phyloP scores from a whole-genome alignment of 1,140 invertebrate genomes.

The Periplaneta americana region DNA sequence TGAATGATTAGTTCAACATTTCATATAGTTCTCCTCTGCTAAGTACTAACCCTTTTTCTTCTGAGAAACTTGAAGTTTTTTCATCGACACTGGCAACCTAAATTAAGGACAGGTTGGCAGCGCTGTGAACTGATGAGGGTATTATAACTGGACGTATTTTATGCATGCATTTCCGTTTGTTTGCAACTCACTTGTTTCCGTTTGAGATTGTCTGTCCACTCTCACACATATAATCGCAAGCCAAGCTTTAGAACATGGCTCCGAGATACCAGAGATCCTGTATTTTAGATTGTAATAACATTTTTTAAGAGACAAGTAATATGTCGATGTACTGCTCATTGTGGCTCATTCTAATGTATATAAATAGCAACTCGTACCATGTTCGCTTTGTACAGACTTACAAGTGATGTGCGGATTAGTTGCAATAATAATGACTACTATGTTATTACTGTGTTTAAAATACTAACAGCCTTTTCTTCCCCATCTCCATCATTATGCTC shows the following conservation, averaged over 20 bases:
- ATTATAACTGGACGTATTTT: too few relatives aligned
- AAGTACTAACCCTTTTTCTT: too few relatives aligned
- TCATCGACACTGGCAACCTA: too few relatives aligned
- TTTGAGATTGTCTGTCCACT: neutral
- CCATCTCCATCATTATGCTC: too few relatives aligned
- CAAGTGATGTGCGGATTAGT: neutral
- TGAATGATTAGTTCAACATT: too few relatives aligned
- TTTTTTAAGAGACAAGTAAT: neutral
- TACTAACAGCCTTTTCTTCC: too few relatives aligned
- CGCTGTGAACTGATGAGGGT: too few relatives aligned
- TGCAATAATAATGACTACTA: neutral
- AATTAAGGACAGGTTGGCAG: too few relatives aligned
- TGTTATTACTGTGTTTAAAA: too few relatives aligned
- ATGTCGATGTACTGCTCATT: neutral
- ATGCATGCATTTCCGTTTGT: neutral
- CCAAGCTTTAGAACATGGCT: neutral
- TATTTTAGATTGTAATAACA: neutral
- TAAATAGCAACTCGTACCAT: neutral
- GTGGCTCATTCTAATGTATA: neutral
- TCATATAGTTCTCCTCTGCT: too few relatives aligned
- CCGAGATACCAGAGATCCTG: neutral
- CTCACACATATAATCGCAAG: neutral
- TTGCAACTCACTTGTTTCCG: neutral
- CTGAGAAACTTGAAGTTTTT: too few relatives aligned
- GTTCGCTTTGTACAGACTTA: neutral